Percentiles rank a stretch among this genome's conserved stretches.
Evolutionary conservation across 2,888 invertebrate species (phyloP).

Genomic region (Phyllotreta cruciferae): DNA sequence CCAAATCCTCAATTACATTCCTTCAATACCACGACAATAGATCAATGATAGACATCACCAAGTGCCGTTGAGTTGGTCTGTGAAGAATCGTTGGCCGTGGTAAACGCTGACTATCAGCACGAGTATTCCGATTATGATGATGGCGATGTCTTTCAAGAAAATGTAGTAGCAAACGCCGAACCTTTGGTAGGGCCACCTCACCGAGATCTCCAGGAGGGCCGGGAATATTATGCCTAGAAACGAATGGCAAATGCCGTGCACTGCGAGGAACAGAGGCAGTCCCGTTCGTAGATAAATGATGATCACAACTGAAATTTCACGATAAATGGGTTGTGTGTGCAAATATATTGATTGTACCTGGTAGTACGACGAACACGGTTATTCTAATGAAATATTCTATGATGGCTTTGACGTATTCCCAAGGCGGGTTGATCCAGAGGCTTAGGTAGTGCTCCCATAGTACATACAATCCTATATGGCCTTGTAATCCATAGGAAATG

Average conservation of each 20-base stretch:
- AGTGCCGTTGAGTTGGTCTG: not conserved
- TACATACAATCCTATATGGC: not conserved
- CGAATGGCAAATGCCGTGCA: slow-evolving; percentile 1
- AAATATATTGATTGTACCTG: not conserved
- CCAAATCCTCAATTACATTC: not conserved
- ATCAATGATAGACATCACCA: too few relatives aligned
- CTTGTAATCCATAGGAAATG: slow-evolving; percentile 13
- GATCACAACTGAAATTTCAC: not conserved
- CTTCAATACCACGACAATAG: too few relatives aligned
- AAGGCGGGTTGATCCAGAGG: not conserved
- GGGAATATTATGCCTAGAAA: slow-evolving; percentile 16
- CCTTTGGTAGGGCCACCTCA: slow-evolving; percentile 5
- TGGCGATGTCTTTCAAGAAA: not conserved
- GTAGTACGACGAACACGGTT: not conserved
- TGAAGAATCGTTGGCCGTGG: slow-evolving; percentile 4
- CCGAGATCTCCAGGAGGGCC: slow-evolving; percentile 15
- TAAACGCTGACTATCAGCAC: not conserved
- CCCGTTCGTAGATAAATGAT: not conserved
- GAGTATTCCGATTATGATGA: not conserved
- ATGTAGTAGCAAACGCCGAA: slow-evolving; percentile 11
- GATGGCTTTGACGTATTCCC: not conserved
- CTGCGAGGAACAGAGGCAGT: not conserved
- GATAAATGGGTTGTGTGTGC: not conserved
- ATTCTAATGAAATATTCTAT: slow-evolving; percentile 6
- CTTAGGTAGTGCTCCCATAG: slow-evolving; percentile 1